Conservation (phyloP, 2,888 invertebrate species). For the Tetranychus piercei region DNA sequence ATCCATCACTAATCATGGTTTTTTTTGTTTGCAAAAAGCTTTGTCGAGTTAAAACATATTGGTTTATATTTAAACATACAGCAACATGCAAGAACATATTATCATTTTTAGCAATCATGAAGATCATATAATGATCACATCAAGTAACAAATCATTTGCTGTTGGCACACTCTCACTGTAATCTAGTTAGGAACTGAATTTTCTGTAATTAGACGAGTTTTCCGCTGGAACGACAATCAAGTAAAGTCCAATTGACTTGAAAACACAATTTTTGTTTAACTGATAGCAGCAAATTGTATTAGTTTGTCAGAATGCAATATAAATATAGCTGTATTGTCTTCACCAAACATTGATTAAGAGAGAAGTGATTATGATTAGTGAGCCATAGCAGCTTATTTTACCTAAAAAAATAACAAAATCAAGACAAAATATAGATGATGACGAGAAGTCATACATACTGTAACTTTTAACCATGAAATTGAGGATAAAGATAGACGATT, state of each 20-base stretch:
- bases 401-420: neutral
- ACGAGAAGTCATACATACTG: neutral
- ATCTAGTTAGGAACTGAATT: neutral
- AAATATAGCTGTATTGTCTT: too few relatives aligned
- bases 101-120: neutral
- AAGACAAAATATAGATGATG: neutral
- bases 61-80: too few relatives aligned
- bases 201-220: neutral
- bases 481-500: neutral
- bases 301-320: too few relatives aligned
- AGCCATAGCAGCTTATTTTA: neutral
- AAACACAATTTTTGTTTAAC: neutral
- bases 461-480: neutral
- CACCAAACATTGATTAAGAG: neutral
- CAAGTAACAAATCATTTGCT: neutral
- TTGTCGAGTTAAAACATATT: too few relatives aligned
- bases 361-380: neutral
- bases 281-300: too few relatives aligned
- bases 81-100: too few relatives aligned
- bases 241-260: neutral
- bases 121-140: neutral
- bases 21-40: neutral
- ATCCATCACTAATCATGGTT: neutral
- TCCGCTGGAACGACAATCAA: neutral
- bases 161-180: neutral